Base-by-base conservation (phyloP, 2,113 vertebrate species). In the Ailuropoda melanoleuca region DNA sequence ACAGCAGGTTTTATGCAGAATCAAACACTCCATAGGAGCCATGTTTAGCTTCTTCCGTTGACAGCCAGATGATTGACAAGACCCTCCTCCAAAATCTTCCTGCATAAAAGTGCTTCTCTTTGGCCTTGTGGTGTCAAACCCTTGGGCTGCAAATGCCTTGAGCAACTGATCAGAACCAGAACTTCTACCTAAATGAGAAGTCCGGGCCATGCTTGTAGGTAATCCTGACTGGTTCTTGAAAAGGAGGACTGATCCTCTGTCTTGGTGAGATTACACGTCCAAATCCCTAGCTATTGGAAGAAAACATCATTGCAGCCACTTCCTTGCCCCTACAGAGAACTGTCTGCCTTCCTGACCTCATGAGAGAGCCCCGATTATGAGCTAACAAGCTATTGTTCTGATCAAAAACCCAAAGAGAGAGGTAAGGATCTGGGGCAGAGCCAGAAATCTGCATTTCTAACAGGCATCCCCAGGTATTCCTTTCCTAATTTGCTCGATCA, bases 1-100 rank as follows among this genome's bases (percentile, higher is more conserved):
- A 74, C 13, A 31, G 31, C 29, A 66, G 21, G 21, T 7, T 26
- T 58, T 21, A 18, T 0, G 1, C 53, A 86, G 56, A 87, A 55
- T 55, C 31, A 75, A 37, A 89, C 77, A 53, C 7, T 56, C 13
- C 7, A 21, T 18, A 31, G 50, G 37, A 80, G 43, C 46, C 72
- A 77, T 1, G 2, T 34, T 46, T 48, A 66, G 39, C 43, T 87
- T 29, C 75, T 80, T 93, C 56, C 70, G 43, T 88, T 1, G 13
- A 66, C 60, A 92, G 74, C 13, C 13, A 48, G 43, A 43, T 34
- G n/a, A 87, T n/a, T 55, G 86, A 88, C 34, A 86, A 84, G 84
- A 72, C 12, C 4, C 31, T 93, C 56, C 88, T 93, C 90, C 83
- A 58, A 92, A 96, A 88, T 84, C 74, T 64, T 74, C 87, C 92